A percentile compares a stretch with the other conserved stretches of the same genome.
Conservation (phyloP, 2,113 vertebrate species). For the Salminus brasiliensis region DNA sequence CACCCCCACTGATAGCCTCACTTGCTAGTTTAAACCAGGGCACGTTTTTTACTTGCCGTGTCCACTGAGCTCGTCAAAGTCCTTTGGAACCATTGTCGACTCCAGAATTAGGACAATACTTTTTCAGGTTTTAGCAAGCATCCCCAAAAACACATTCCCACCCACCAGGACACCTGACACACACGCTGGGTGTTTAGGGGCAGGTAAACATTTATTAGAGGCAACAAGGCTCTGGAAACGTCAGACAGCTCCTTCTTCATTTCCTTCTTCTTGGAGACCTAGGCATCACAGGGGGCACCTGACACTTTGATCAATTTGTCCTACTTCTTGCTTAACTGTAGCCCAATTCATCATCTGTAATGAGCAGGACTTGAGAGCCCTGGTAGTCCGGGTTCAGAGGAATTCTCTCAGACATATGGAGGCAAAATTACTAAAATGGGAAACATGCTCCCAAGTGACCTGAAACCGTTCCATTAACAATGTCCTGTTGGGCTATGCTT, state of each 20-base stretch:
- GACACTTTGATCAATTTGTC: conserved; percentile 84
- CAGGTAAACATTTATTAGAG: conserved; percentile 75
- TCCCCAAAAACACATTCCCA: conserved; percentile 42
- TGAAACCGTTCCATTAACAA: conserved; percentile 71
- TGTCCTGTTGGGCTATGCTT: conserved; percentile 65
- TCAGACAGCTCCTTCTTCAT: conserved; percentile 73
- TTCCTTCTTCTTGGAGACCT: conserved; percentile 68
- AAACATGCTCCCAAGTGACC: conserved; percentile 68
- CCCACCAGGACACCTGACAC: conserved; percentile 58
- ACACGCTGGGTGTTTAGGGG: conserved; percentile 53
- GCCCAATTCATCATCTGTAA: conserved; percentile 82
- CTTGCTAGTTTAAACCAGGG: conserved; percentile 61
- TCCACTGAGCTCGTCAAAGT: conserved; percentile 55
- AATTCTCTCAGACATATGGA: conserved; percentile 66
- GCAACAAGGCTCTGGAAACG: conserved; percentile 66
- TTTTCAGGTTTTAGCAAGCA: conserved; percentile 51
- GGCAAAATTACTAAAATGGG: conserved; percentile 73
- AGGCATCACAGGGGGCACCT: conserved; percentile 78
- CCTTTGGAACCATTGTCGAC: conserved; percentile 51
- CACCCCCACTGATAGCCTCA: conserved; percentile 62
- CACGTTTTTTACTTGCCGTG: conserved; percentile 54
- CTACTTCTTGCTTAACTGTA: conserved; percentile 79
- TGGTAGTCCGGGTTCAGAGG: conserved; percentile 65
- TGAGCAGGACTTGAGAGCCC: conserved; percentile 69
- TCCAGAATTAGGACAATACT: conserved; percentile 55